Evolutionary conservation across 2,888 invertebrate genomes (phyloP).

Genomic region (Chrysomela aeneicollis): DNA sequence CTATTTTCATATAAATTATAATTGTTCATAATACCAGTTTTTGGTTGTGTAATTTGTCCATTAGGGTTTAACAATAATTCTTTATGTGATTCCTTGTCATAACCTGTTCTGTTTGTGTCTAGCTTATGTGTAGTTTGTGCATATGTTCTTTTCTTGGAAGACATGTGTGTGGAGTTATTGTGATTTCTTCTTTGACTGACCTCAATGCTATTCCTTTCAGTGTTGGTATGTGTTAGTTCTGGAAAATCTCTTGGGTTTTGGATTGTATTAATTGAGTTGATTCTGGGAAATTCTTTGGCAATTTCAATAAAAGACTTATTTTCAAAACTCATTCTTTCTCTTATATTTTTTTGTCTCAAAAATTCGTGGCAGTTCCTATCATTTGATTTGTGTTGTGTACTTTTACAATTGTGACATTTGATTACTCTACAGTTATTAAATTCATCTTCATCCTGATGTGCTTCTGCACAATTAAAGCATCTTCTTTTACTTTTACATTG

Average conservation of each 20-base stretch:
- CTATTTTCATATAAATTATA: no score
- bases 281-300: background rate
- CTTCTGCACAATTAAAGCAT: background rate
- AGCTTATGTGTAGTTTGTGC: background rate
- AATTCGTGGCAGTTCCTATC: background rate
- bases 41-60: background rate
- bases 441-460: background rate
- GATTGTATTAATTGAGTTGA: background rate
- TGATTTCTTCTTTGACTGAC: background rate
- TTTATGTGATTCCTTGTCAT: background rate
- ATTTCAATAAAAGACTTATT: slow-evolving; percentile 4
- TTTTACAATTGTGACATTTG: background rate
- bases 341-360: slow-evolving; percentile 6
- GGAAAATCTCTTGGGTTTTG: background rate
- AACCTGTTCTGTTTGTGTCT: background rate
- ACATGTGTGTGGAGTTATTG: background rate
- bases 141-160: slow-evolving; percentile 6
- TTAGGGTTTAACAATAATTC: background rate
- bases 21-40: background rate
- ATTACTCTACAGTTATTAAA: background rate
- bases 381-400: background rate
- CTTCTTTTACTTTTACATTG: slow-evolving; percentile 13
- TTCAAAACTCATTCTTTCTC: slow-evolving; percentile 2
- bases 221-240: background rate
- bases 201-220: background rate